Conservation (phyloP, 1,140 invertebrate genomes). For the Lethocerus indicus region DNA sequence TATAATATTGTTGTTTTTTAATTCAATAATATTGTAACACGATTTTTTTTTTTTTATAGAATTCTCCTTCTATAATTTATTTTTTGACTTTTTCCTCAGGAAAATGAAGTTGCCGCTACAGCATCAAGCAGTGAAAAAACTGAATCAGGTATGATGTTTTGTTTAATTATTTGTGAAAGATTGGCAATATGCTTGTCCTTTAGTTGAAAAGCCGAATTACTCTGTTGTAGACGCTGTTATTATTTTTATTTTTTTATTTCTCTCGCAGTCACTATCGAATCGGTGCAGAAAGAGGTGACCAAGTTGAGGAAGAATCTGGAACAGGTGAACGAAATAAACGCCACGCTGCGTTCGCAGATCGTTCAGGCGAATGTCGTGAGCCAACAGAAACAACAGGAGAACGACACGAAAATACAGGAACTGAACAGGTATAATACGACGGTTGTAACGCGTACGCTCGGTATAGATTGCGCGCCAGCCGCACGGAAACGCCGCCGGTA, state of each 20-base stretch:
- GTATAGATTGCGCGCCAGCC: not conserved
- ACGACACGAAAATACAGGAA: conserved; percentile 25
- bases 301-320: conserved; percentile 22
- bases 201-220: not conserved
- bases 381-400: conserved; percentile 19
- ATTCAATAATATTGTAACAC: not conserved
- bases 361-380: conserved; percentile 25
- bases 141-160: too few species aligned
- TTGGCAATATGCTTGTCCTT: not conserved
- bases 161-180: not conserved
- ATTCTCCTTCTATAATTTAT: conserved; percentile 8
- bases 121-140: too few species aligned
- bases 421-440: conserved; percentile 30
- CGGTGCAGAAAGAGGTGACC: conserved; percentile 9
- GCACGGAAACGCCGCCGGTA: too few species aligned
- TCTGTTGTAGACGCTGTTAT: not conserved
- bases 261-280: not conserved
- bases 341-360: conserved; percentile 26
- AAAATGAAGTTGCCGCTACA: conserved; percentile 20
- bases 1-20: not conserved
- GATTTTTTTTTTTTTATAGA: not conserved
- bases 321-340: conserved; percentile 26
- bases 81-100: conserved; percentile 1
- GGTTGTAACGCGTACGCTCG: too few species aligned
- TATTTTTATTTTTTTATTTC: not conserved